Evolutionary conservation across 2,113 vertebrate species (phyloP).

Genomic region (Podarcis muralis): DNA sequence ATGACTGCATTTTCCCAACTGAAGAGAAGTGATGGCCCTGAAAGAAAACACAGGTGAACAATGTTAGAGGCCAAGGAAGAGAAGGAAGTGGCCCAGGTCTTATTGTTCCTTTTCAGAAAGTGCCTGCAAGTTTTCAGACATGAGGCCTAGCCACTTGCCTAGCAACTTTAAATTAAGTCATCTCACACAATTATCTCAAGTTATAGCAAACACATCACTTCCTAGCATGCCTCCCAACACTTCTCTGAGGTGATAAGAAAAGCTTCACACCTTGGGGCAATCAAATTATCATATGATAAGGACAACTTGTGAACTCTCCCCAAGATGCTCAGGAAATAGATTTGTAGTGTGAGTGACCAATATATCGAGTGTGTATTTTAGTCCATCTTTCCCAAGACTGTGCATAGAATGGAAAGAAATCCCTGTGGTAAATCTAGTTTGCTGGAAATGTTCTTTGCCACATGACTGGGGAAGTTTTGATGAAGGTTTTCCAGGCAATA

Average conservation of each 20-base stretch:
- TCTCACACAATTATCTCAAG: slow-evolving; percentile 26
- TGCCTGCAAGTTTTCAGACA: slow-evolving; percentile 3
- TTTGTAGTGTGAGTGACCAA: slow-evolving; percentile 2
- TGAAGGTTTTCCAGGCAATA: background rate
- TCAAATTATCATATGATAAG: slow-evolving; percentile 30
- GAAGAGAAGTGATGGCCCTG: background rate
- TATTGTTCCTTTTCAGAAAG: background rate
- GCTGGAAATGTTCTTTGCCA: background rate
- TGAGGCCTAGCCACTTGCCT: slow-evolving; percentile 21
- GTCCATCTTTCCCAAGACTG: background rate
- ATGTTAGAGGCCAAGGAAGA: background rate
- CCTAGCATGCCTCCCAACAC: background rate
- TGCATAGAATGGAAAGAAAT: background rate
- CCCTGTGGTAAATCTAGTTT: background rate
- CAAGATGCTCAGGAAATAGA: background rate
- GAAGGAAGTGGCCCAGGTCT: background rate
- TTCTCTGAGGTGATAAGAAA: slow-evolving; percentile 7
- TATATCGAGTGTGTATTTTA: background rate
- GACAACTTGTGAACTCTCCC: background rate
- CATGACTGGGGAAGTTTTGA: background rate
- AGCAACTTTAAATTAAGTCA: slow-evolving; percentile 24
- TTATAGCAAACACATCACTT: slow-evolving; percentile 10
- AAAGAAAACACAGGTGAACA: background rate
- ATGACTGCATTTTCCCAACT: background rate
- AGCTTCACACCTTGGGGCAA: slow-evolving; percentile 15